phyloP scores from a whole-genome alignment of 2,113 vertebrate species.

The Entelurus aequoreus region DNA sequence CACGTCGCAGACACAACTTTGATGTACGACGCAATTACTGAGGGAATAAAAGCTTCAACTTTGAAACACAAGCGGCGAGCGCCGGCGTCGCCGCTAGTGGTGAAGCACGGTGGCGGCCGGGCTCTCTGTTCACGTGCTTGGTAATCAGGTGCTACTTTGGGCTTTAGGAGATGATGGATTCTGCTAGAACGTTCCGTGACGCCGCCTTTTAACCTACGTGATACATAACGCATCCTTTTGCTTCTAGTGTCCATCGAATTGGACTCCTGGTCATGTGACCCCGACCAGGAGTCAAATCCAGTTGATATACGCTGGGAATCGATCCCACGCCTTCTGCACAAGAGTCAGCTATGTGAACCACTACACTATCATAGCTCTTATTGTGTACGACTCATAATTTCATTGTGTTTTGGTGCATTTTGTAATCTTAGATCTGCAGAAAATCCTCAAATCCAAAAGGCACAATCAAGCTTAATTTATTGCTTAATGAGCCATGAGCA shows the following conservation, averaged over 20 bases:
- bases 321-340: neutral
- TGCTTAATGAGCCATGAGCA: too few relatives aligned
- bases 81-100: slow-evolving; percentile 1
- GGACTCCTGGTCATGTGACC: too few relatives aligned
- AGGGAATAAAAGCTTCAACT: slow-evolving; percentile 68
- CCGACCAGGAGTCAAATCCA: too few relatives aligned
- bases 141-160: too few relatives aligned
- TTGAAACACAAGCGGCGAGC: slow-evolving; percentile 44
- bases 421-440: neutral
- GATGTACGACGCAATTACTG: slow-evolving; percentile 74
- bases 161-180: too few relatives aligned
- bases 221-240: too few relatives aligned
- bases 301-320: neutral
- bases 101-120: neutral
- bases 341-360: neutral
- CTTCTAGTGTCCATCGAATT: too few relatives aligned
- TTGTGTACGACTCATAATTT: too few relatives aligned
- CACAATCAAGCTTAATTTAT: too few relatives aligned
- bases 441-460: neutral
- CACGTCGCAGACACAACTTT: slow-evolving; percentile 62
- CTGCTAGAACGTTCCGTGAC: too few relatives aligned
- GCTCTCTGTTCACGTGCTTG: neutral
- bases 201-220: too few relatives aligned
- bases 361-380: too few relatives aligned
- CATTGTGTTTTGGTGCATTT: neutral